Evolutionary conservation across 2,113 vertebrate genomes (phyloP).

Genomic region (Sturnus vulgaris): DNA sequence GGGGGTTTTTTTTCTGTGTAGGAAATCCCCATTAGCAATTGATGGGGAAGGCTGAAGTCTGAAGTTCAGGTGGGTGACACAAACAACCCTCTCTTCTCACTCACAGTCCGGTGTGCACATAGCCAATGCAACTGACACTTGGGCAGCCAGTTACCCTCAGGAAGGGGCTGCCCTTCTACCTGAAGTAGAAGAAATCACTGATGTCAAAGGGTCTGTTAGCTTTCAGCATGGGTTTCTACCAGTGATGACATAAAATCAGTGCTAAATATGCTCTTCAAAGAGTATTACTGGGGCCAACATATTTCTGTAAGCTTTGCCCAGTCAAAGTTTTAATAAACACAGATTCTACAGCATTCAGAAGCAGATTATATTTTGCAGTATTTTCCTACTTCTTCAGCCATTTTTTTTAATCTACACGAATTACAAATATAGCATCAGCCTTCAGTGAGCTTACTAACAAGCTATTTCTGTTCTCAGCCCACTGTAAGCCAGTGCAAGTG

Average conservation of each 20-base stretch:
- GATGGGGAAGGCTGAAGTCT: background rate
- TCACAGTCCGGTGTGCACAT: background rate
- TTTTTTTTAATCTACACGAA: background rate
- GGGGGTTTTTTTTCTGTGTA: background rate
- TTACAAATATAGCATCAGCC: background rate
- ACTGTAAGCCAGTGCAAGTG: background rate
- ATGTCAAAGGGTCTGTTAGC: background rate
- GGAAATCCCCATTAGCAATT: background rate
- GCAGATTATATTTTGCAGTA: background rate
- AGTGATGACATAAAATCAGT: background rate
- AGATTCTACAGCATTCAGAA: background rate
- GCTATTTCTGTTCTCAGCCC: constrained; percentile 19
- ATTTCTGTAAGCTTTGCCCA: background rate
- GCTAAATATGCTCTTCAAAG: background rate
- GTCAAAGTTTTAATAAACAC: background rate
- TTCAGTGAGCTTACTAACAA: background rate
- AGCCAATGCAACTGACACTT: background rate
- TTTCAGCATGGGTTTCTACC: background rate
- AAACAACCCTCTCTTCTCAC: background rate
- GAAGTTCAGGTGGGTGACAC: background rate
- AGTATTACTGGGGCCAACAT: background rate
- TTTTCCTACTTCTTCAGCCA: background rate
- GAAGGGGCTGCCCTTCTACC: background rate
- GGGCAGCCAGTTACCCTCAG: background rate
- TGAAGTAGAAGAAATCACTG: background rate